Percentiles rank a stretch among this genome's conserved stretches.
Conservation (phyloP, 2,888 invertebrate species). For the Epinotia ramella region DNA sequence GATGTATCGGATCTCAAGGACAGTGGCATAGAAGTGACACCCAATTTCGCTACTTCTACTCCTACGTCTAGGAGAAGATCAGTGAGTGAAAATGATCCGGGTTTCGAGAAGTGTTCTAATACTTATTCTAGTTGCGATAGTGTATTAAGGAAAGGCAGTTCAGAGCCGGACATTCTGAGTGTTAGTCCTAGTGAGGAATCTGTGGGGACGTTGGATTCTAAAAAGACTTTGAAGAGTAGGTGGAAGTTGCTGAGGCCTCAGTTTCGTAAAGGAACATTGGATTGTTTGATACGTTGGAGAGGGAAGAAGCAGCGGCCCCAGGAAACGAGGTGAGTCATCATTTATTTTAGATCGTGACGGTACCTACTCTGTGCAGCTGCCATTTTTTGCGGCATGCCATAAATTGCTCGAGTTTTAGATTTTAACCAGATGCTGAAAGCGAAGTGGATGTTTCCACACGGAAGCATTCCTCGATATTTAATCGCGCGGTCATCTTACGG, state of each 20-base stretch:
- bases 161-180: slow-evolving; percentile 75
- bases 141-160: slow-evolving; percentile 72
- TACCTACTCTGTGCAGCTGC: background rate
- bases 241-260: slow-evolving; percentile 74
- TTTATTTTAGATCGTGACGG: slow-evolving; percentile 34
- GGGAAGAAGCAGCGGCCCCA: slow-evolving; percentile 67
- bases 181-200: slow-evolving; percentile 61
- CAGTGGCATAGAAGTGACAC: slow-evolving; percentile 67
- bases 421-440: slow-evolving; percentile 3
- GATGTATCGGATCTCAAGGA: slow-evolving; percentile 64
- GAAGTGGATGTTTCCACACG: slow-evolving; percentile 24
- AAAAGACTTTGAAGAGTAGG: slow-evolving; percentile 70
- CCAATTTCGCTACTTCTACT: slow-evolving; percentile 73
- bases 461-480: slow-evolving; percentile 3
- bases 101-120: slow-evolving; percentile 72
- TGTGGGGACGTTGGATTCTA: slow-evolving; percentile 59
- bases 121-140: slow-evolving; percentile 62
- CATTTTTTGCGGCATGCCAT: slow-evolving; percentile 24
- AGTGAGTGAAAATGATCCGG: slow-evolving; percentile 66
- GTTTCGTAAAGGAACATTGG: slow-evolving; percentile 75
- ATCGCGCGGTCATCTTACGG: slow-evolving; percentile 14
- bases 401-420: slow-evolving; percentile 30
- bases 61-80: slow-evolving; percentile 73
- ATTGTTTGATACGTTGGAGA: slow-evolving; percentile 78
- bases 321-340: slow-evolving; percentile 70